These are phyloP conservation scores for Ostrea denselamellosa DNA, from an alignment of 1,140 invertebrate genomes.

Conservation along the genomic window DNA sequence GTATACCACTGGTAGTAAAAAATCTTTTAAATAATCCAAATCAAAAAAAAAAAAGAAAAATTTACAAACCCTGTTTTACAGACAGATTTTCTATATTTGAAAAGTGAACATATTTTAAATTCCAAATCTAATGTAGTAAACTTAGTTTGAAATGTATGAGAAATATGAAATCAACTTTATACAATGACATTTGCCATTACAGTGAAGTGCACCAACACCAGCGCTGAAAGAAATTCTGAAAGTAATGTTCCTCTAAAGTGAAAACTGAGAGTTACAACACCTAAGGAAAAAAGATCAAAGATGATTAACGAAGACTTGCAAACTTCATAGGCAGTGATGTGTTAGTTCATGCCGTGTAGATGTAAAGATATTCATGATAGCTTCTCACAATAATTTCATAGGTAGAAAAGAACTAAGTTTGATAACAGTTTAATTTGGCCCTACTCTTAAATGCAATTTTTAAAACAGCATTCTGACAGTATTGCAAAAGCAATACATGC, in stretches of 20 bases:
- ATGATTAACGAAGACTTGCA: neutral
- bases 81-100: neutral
- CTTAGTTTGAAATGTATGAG: neutral
- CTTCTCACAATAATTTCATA: neutral
- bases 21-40: neutral
- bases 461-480: too few species aligned
- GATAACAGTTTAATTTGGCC: too few species aligned
- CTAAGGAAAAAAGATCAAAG: neutral
- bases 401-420: too few species aligned
- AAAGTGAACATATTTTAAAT: conserved; percentile 6
- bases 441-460: too few species aligned
- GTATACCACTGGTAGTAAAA: neutral
- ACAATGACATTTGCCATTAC: neutral
- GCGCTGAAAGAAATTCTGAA: neutral
- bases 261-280: neutral
- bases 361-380: neutral
- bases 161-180: neutral
- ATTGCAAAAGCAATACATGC: too few species aligned
- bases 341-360: neutral
- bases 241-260: neutral
- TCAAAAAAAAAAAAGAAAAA: neutral
- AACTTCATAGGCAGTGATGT: neutral
- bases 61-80: conserved; percentile 17
- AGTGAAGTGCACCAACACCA: conserved; percentile 1
- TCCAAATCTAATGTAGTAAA: neutral